Evolutionary conservation across 2,797 vertebrate genomes (phyloP), one percentile per base, ranked within the genome.

Genomic region (Lithobates pipiens): DNA sequence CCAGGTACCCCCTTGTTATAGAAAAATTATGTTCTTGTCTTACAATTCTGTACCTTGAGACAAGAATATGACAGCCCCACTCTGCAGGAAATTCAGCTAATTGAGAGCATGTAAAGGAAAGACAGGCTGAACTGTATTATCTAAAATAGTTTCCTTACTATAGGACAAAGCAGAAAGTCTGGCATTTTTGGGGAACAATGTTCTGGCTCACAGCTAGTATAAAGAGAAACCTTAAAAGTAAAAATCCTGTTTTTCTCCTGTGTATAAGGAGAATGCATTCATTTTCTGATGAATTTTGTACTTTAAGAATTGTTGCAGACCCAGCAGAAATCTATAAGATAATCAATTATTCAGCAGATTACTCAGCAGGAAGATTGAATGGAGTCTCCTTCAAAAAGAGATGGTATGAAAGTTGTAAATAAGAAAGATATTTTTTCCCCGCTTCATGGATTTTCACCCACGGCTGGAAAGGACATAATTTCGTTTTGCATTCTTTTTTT

Each of bases 271-370:
- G 6, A 72, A 42, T 0, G n/a, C 73, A 32, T 83, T 83, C 54
- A 84, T 86, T 78, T 82, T 79, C 71, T 65, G 80, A 77, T 77
- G 63, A 86, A 27, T 73, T 82, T 61, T 57, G 75, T 78, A 34
- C 80, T 86, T 86, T 83, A 83, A 78, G 61, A 76, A 82, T 67
- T 86, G 68, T 71, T 77, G 75, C 85, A 70, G 36, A 77, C 68
- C 80, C 80, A 50, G 80, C 69, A 78, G 73, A 86, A 82, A 82
- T 86, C 85, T 83, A 86, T 86, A 83, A 74, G 34, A 74, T 78
- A 83, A 86, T 86, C 76, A 86, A 86, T 86, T 78, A 86, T 86
- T 86, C 85, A 86, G 68, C 54, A 86, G 85, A 83, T 83, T 82
- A 76, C 85, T 82, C 85, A 65, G 79, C 77, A 77, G 80, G 79